phyloP scores from a whole-genome alignment of 1,140 invertebrate genomes.

The Drosophila tani region DNA sequence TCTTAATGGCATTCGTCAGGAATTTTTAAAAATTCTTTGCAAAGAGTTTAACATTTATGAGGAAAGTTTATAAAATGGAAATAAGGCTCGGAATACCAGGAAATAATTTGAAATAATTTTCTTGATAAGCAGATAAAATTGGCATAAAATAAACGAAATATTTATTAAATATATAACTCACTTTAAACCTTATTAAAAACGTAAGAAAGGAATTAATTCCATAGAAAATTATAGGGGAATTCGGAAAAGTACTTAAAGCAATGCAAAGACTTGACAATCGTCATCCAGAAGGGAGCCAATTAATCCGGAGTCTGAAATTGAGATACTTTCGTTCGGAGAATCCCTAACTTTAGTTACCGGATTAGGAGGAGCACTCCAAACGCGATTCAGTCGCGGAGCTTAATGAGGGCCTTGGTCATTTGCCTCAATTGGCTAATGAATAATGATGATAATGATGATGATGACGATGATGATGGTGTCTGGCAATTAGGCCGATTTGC shows the following conservation, averaged over 20 bases:
- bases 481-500: slow-evolving; percentile 52
- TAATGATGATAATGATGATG: background rate
- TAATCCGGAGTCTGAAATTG: slow-evolving; percentile 10
- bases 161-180: background rate
- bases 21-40: background rate
- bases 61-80: background rate
- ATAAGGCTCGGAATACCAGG: too few relatives aligned
- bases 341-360: slow-evolving; percentile 32
- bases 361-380: slow-evolving; percentile 44
- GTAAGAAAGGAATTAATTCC: background rate
- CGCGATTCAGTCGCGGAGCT: slow-evolving; percentile 16
- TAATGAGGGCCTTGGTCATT: slow-evolving; percentile 47
- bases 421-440: slow-evolving; percentile 16
- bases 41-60: too few relatives aligned
- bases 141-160: background rate
- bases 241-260: background rate
- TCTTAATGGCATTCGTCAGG: background rate
- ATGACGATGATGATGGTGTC: slow-evolving; percentile 15
- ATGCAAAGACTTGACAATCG: background rate
- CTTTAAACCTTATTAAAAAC: too few relatives aligned
- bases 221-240: too few relatives aligned
- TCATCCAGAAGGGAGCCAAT: background rate
- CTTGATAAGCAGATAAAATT: too few relatives aligned
- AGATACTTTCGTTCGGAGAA: slow-evolving; percentile 21
- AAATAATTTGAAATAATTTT: background rate